Base-by-base conservation (phyloP, 2,113 vertebrate species). In the Alligator mississippiensis region DNA sequence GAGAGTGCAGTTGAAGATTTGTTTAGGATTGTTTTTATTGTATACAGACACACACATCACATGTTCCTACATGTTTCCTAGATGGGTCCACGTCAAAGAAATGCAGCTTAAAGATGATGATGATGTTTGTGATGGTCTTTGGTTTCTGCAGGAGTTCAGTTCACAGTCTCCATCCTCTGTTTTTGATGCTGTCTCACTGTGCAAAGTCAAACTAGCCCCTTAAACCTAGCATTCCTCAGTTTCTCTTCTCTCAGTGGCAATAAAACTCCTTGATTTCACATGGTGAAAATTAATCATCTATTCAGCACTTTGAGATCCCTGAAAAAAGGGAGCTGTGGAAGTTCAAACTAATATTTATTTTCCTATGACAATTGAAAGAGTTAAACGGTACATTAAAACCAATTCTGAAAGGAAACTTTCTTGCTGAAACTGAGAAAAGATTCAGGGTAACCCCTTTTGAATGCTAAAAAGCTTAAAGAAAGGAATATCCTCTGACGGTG, bases 171-270 rank as follows among this genome's bases (percentile, higher is more conserved):
- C 0, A 24, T 68, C 34, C 89, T 21, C 2, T 75, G 21, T 13
- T 72, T 92, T 22, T 76, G 81, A 70, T 83, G 89, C 34, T 5
- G 38, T 1, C 15, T 90, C 81, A 88, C 61, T 27, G 16, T 27
- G 19, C 22, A 22, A 24, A 19, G 82, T 86, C 34, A 15, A 62
- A 84, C 68, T 87, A 59, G 8, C 74, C 62, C 4, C 11, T 87
- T 79, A 1, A 3, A 19, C 84, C n/a, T 63, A 59, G 38, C 3
- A 0, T 70, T 86, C 86, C 84, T 80, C 81, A 76, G 66, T 81
- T 94, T 92, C 80, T n/a, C 72, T 82, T 93, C 86, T 84, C 68
- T 86, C n/a, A 79, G 9, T 3, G 25, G 6, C 21, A 16, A 60
- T 1, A 0, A 24, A 79, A 19, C 22, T 88, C 13, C 19, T 77